Percentiles rank a stretch among this genome's conserved stretches.
Conservation (phyloP, 1,140 invertebrate genomes). For the Leptinotarsa undecemlineata region DNA sequence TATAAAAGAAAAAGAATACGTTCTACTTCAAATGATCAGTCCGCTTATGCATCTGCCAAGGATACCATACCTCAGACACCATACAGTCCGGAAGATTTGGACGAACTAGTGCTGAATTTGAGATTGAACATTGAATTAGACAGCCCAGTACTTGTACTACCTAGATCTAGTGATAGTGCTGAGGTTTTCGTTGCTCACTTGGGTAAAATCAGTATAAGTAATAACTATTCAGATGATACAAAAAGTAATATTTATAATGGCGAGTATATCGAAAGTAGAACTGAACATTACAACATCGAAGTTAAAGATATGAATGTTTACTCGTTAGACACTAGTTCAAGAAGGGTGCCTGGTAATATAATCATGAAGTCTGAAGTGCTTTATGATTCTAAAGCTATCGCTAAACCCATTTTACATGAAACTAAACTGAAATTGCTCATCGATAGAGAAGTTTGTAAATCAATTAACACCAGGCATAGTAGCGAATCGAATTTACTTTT, state of each 20-base stretch:
- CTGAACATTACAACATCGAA: constrained; percentile 64
- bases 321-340: constrained; percentile 66
- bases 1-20: constrained; percentile 49
- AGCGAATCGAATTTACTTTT: constrained; percentile 46
- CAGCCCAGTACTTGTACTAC: constrained; percentile 88
- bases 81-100: constrained; percentile 54
- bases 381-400: constrained; percentile 68
- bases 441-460: constrained; percentile 55
- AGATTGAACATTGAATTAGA: constrained; percentile 79
- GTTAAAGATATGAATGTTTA: constrained; percentile 87
- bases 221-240: constrained; percentile 47
- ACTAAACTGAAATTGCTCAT: constrained; percentile 75
- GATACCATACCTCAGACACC: constrained; percentile 54
- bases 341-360: constrained; percentile 45
- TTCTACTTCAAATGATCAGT: constrained; percentile 53
- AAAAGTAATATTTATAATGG: constrained; percentile 33
- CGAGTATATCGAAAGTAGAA: constrained; percentile 44
- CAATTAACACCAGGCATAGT: constrained; percentile 28
- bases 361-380: constrained; percentile 64
- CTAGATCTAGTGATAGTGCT: constrained; percentile 71
- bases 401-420: constrained; percentile 78
- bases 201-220: constrained; percentile 79
- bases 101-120: constrained; percentile 49
- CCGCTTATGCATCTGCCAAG: constrained; percentile 47
- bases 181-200: constrained; percentile 92